phyloP scores from a whole-genome alignment of 2,888 invertebrate genomes.

The Griposia aprilina region DNA sequence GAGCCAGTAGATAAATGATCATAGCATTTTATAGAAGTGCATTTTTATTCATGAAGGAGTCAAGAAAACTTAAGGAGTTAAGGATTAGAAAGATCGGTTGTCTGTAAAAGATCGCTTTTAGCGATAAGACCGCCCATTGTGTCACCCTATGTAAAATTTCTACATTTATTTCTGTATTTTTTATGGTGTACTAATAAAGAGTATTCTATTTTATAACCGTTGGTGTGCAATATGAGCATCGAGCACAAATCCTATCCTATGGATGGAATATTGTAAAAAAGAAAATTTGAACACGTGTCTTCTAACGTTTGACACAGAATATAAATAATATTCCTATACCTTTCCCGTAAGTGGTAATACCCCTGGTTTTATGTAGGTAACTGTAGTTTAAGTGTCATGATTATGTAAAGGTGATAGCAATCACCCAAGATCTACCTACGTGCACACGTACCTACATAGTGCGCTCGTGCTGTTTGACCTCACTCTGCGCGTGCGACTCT shows the following conservation, averaged over 20 bases:
- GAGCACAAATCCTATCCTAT: neutral
- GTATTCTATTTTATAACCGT: no score
- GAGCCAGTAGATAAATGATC: conserved; percentile 9
- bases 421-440: conserved; percentile 41
- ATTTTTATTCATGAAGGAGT: conserved; percentile 35
- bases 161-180: no score
- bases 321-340: neutral
- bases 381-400: conserved; percentile 45
- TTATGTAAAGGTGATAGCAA: conserved; percentile 55
- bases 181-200: no score
- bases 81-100: neutral
- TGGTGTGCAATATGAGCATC: neutral
- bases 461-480: conserved; percentile 62
- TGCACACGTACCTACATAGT: conserved; percentile 36
- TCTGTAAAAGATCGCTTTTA: no score
- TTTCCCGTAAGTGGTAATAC: neutral
- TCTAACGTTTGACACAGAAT: neutral
- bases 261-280: neutral
- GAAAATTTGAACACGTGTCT: neutral
- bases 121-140: no score
- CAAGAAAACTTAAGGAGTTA: conserved; percentile 3
- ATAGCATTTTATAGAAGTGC: conserved; percentile 24
- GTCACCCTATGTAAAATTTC: no score
- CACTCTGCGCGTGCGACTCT: conserved; percentile 55
- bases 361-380: conserved; percentile 28